phyloP scores from a whole-genome alignment of 2,113 vertebrate species.

The Diadophis punctatus region DNA sequence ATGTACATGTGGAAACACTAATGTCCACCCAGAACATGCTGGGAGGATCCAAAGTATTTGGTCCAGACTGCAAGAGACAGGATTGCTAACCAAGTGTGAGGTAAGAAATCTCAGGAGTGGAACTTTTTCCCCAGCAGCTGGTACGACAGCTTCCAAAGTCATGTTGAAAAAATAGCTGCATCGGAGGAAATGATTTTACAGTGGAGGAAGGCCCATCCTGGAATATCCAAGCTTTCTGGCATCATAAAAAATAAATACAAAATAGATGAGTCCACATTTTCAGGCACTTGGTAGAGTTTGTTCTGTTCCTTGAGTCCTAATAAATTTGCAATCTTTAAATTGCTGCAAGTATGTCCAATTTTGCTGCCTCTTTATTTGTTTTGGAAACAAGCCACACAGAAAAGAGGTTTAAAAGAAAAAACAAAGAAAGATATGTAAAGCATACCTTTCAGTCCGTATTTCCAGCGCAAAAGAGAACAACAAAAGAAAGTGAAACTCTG shows the following conservation, averaged over 20 bases:
- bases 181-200: not conserved
- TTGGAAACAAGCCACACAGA: not conserved
- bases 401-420: not conserved
- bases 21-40: constrained; percentile 84
- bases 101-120: constrained; percentile 55
- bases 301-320: not conserved
- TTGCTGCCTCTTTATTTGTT: not conserved
- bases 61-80: constrained; percentile 86
- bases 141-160: not conserved
- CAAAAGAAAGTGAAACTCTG: not conserved
- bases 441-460: not conserved
- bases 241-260: not conserved
- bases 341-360: not conserved
- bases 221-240: not conserved
- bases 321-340: not conserved
- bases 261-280: not conserved
- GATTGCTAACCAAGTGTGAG: constrained; percentile 82
- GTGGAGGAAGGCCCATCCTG: too few species aligned
- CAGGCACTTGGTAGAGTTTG: not conserved
- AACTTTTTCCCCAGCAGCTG: not conserved
- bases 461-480: not conserved
- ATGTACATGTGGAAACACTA: constrained; percentile 84
- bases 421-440: not conserved
- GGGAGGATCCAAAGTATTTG: constrained; percentile 89
- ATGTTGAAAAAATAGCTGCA: not conserved